These are phyloP conservation scores for Arctia plantaginis DNA, from an alignment of 2,888 invertebrate genomes.

Conservation along the genomic window DNA sequence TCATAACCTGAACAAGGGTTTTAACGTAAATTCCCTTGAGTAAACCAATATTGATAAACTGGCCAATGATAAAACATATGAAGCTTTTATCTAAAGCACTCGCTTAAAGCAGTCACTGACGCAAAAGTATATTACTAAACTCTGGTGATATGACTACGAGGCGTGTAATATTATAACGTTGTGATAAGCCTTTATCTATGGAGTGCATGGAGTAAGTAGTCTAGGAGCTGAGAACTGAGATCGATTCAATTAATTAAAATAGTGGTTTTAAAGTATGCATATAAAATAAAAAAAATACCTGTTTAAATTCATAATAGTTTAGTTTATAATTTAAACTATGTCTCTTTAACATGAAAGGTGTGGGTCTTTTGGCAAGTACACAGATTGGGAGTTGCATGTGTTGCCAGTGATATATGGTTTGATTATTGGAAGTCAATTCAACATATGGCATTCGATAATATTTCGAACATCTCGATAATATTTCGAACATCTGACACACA, in stretches of 20 bases:
- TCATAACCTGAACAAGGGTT: neutral
- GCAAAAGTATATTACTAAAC: constrained; percentile 50
- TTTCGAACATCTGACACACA: too few species aligned
- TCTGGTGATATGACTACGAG: constrained; percentile 43
- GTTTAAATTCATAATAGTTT: too few species aligned
- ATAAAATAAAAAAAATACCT: too few species aligned
- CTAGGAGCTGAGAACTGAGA: constrained; percentile 7
- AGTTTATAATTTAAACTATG: too few species aligned
- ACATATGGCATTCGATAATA: too few species aligned
- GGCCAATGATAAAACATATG: constrained; percentile 30
- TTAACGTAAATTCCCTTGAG: neutral
- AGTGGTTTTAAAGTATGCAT: neutral
- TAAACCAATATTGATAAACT: constrained; percentile 22
- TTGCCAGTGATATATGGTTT: too few species aligned
- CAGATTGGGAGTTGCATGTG: too few species aligned
- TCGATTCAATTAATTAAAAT: neutral
- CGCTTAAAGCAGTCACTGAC: constrained; percentile 60
- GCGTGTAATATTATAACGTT: constrained; percentile 55
- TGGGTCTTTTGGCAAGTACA: too few species aligned
- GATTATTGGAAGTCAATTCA: too few species aligned
- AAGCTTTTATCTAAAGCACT: constrained; percentile 54
- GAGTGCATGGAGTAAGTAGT: constrained; percentile 42
- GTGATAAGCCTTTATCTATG: constrained; percentile 58
- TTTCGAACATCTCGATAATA: too few species aligned
- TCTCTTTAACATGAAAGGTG: too few species aligned